These are phyloP conservation scores for Drosophila pachea DNA, from an alignment of 1,140 invertebrate genomes.

Conservation along the genomic window DNA sequence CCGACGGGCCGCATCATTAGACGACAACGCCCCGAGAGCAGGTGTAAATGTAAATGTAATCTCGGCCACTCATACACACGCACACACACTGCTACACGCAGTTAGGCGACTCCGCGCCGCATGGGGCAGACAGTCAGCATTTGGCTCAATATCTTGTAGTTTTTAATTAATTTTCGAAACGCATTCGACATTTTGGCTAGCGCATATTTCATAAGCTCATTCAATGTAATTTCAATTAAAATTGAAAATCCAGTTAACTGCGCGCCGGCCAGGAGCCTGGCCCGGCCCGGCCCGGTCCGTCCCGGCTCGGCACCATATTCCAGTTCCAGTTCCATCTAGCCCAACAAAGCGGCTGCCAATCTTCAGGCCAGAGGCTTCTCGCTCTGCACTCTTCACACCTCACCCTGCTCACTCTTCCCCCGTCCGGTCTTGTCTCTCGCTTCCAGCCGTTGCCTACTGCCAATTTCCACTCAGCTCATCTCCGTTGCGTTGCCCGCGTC, in stretches of 20 bases:
- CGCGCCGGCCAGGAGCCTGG: neutral
- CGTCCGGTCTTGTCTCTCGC: too few relatives aligned
- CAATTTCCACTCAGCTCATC: too few relatives aligned
- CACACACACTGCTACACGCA: slow-evolving; percentile 27
- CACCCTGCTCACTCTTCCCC: neutral
- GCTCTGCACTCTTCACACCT: neutral
- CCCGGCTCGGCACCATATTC: neutral
- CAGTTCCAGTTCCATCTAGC: slow-evolving; percentile 2
- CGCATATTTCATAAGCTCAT: slow-evolving; percentile 44
- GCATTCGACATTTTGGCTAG: slow-evolving; percentile 36
- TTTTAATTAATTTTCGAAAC: slow-evolving; percentile 64
- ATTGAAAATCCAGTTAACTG: slow-evolving; percentile 29
- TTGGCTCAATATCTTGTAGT: slow-evolving; percentile 42
- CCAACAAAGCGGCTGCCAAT: slow-evolving; percentile 2
- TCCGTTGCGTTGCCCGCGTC: slow-evolving; percentile 17
- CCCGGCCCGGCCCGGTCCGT: neutral
- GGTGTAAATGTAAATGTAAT: slow-evolving; percentile 76
- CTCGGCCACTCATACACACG: slow-evolving; percentile 41
- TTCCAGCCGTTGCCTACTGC: too few relatives aligned
- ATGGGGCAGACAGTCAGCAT: slow-evolving; percentile 40
- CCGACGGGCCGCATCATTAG: slow-evolving; percentile 62
- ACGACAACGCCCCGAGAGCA: slow-evolving; percentile 40
- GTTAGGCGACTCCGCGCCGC: slow-evolving; percentile 35
- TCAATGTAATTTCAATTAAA: slow-evolving; percentile 46
- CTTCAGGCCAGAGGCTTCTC: slow-evolving; percentile 5